Percentiles rank a stretch among this genome's conserved stretches.
These are phyloP conservation scores for Menidia beryllina DNA, from an alignment of 2,113 vertebrate genomes.

Conservation along the genomic window DNA sequence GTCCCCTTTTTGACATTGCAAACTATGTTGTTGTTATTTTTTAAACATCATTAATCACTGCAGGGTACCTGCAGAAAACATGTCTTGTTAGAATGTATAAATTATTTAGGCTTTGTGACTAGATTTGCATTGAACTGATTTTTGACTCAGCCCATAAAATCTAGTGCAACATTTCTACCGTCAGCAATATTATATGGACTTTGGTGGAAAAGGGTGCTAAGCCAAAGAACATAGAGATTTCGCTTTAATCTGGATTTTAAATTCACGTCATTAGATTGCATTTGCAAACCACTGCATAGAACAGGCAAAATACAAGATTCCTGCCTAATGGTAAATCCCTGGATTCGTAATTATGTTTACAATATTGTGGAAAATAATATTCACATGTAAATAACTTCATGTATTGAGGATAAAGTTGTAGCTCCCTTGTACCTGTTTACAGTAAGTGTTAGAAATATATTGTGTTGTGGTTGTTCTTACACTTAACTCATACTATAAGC, in stretches of 20 bases:
- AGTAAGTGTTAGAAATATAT: not conserved
- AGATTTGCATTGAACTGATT: not conserved
- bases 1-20: too few species aligned
- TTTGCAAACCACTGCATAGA: slow-evolving; percentile 4
- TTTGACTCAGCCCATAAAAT: not conserved
- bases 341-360: not conserved
- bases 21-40: too few species aligned
- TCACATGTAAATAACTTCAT: not conserved
- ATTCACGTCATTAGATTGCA: slow-evolving; percentile 16
- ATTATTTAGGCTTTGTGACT: not conserved
- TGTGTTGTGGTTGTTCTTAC: slow-evolving; percentile 6
- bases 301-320: slow-evolving; percentile 4
- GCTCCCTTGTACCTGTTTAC: not conserved
- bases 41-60: too few species aligned
- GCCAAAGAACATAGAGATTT: not conserved
- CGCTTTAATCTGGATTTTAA: slow-evolving; percentile 26
- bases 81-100: too few species aligned
- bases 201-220: not conserved
- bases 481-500: slow-evolving; percentile 21
- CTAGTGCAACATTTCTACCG: not conserved
- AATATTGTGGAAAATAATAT: not conserved
- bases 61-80: too few species aligned
- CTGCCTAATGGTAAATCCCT: not conserved
- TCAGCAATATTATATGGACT: not conserved
- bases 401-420: not conserved